These are phyloP conservation scores for Silurus asotus DNA, from an alignment of 2,113 vertebrate species.

Conservation along the genomic window DNA sequence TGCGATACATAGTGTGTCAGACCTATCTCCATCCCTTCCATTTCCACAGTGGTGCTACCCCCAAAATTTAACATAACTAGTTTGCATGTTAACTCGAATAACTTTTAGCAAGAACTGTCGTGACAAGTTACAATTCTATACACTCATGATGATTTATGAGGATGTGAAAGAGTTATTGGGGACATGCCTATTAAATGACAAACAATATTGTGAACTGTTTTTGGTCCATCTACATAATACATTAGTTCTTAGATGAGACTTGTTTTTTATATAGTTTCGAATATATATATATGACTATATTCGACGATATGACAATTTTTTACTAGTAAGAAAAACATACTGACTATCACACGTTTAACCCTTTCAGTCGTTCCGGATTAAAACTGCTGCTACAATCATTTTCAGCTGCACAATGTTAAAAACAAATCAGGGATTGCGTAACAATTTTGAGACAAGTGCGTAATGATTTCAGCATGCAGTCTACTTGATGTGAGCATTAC, in stretches of 20 bases:
- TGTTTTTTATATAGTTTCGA: not conserved
- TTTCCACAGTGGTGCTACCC: not conserved
- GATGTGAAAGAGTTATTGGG: not conserved
- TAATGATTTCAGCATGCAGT: constrained; percentile 5
- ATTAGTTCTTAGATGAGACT: not conserved
- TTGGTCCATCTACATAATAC: not conserved
- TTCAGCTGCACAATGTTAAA: not conserved
- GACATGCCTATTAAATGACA: not conserved
- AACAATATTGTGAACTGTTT: not conserved
- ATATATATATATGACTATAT: too few relatives aligned
- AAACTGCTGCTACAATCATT: not conserved
- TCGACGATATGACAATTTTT: not conserved
- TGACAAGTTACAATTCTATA: not conserved
- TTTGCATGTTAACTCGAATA: not conserved
- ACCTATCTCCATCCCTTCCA: not conserved
- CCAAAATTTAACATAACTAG: not conserved
- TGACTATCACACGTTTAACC: not conserved
- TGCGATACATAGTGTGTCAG: not conserved
- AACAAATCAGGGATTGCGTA: not conserved
- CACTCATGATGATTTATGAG: not conserved
- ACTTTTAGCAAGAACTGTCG: not conserved
- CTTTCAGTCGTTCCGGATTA: not conserved
- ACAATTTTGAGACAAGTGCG: not conserved
- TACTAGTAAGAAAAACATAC: not conserved
- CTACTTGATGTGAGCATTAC: not conserved